Percentiles rank a stretch among this genome's conserved stretches.
Evolutionary conservation across 2,888 invertebrate genomes (phyloP).

Genomic region (Perdita meconis): DNA sequence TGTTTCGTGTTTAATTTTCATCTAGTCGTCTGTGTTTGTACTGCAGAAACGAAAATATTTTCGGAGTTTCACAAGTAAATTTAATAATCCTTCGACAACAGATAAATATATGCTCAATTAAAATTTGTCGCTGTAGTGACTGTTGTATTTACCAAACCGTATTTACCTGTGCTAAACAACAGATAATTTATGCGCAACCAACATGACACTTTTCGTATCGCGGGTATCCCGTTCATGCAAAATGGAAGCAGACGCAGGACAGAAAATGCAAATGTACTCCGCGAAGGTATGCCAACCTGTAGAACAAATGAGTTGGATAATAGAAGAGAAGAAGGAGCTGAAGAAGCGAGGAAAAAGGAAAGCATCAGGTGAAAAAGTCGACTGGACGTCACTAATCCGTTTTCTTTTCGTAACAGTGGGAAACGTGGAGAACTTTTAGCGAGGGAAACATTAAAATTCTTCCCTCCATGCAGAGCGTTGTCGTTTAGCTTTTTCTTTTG

Average conservation of each 20-base stretch:
- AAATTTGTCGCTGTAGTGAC: too few relatives aligned
- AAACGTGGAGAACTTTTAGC: constrained; percentile 25
- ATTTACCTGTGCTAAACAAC: background rate
- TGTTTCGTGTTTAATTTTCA: too few relatives aligned
- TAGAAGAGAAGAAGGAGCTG: constrained; percentile 3
- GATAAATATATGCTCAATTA: too few relatives aligned
- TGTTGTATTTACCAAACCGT: background rate
- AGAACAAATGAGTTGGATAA: constrained; percentile 53
- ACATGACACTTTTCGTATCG: constrained; percentile 8
- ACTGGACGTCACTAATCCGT: constrained; percentile 52
- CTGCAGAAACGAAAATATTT: too few relatives aligned
- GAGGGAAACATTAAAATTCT: constrained; percentile 48
- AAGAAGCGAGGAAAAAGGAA: too few relatives aligned
- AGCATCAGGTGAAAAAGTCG: constrained; percentile 52
- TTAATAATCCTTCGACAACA: too few relatives aligned
- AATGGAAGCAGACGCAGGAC: constrained; percentile 8
- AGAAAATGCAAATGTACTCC: constrained; percentile 52
- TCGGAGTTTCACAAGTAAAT: too few relatives aligned
- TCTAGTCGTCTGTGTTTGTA: too few relatives aligned
- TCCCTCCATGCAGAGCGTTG: constrained; percentile 13
- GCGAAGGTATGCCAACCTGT: constrained; percentile 9
- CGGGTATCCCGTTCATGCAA: constrained; percentile 18
- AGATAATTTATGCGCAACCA: constrained; percentile 18
- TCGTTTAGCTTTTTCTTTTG: background rate
- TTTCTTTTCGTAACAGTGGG: constrained; percentile 33